Conservation (phyloP, 2,797 vertebrate genomes). For the Hafferia zeledoni region DNA sequence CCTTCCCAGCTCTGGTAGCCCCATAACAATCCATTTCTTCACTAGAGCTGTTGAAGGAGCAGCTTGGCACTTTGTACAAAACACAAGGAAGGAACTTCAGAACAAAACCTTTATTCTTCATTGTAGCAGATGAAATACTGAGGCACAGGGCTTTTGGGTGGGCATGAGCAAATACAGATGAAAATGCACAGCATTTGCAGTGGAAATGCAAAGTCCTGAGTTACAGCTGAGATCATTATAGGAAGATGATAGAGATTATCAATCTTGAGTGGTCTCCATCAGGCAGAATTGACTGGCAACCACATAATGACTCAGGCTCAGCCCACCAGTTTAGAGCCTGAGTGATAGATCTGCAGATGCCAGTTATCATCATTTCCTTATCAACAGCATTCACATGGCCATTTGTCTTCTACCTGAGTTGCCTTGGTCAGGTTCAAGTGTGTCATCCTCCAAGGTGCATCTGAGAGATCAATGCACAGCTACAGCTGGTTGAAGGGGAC, state of each 20-base stretch:
- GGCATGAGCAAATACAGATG: neutral
- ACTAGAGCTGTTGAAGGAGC: neutral
- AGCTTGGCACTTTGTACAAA: neutral
- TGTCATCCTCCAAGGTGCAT: conserved; percentile 45
- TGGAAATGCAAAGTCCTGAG: conserved; percentile 30
- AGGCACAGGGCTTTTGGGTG: neutral
- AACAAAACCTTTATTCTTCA: neutral
- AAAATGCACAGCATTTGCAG: conserved; percentile 3
- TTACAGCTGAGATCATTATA: conserved; percentile 55
- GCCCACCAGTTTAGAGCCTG: conserved; percentile 68
- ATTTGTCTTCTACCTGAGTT: conserved; percentile 56
- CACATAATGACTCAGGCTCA: conserved; percentile 40
- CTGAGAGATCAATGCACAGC: conserved; percentile 84
- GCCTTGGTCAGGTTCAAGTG: neutral
- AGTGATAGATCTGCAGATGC: conserved; percentile 69
- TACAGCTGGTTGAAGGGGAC: conserved; percentile 96
- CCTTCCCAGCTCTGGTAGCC: neutral
- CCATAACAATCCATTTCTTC: neutral
- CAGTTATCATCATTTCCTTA: conserved; percentile 69
- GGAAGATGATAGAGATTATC: conserved; percentile 61
- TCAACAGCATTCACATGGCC: conserved; percentile 26
- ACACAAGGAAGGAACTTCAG: conserved; percentile 31
- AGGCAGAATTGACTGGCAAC: conserved; percentile 68
- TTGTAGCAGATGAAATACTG: neutral
- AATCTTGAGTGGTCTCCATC: conserved; percentile 62